Percentiles rank a stretch among this genome's conserved stretches.
phyloP scores from a whole-genome alignment of 2,797 vertebrate species.

The Diceros bicornis region DNA sequence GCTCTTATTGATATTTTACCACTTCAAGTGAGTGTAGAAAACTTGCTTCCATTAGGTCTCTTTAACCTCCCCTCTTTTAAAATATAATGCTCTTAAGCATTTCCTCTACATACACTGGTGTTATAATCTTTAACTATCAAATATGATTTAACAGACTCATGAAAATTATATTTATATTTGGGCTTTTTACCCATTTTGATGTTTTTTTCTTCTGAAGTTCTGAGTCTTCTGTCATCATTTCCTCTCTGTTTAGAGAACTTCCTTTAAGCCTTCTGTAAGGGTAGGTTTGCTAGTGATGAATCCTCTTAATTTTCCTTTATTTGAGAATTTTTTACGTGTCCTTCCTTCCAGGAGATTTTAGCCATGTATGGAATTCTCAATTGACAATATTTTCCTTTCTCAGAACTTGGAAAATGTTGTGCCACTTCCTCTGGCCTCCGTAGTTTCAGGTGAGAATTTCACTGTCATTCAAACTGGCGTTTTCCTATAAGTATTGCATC shows the following conservation, averaged over 20 bases:
- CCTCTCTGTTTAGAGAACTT: not conserved
- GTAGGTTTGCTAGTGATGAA: not conserved
- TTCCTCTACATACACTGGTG: not conserved
- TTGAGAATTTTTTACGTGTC: not conserved
- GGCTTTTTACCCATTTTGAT: not conserved
- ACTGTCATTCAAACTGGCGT: not conserved
- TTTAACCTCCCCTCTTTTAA: not conserved
- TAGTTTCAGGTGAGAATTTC: not conserved
- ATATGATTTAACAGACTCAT: not conserved
- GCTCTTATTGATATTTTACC: not conserved
- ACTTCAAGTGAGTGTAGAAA: not conserved
- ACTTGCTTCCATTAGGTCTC: not conserved
- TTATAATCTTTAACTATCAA: not conserved
- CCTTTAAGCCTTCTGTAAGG: not conserved
- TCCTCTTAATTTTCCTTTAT: not conserved
- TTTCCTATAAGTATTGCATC: not conserved
- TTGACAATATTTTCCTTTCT: not conserved
- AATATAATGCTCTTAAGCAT: not conserved
- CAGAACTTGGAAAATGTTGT: not conserved
- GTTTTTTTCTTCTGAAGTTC: not conserved
- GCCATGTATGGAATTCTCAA: not conserved
- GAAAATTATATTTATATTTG: not conserved
- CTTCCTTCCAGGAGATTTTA: not conserved
- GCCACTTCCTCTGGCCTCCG: not conserved
- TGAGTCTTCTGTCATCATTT: not conserved